phyloP scores from a whole-genome alignment of 2,797 vertebrate genomes.

The Clarias platycephalus region DNA sequence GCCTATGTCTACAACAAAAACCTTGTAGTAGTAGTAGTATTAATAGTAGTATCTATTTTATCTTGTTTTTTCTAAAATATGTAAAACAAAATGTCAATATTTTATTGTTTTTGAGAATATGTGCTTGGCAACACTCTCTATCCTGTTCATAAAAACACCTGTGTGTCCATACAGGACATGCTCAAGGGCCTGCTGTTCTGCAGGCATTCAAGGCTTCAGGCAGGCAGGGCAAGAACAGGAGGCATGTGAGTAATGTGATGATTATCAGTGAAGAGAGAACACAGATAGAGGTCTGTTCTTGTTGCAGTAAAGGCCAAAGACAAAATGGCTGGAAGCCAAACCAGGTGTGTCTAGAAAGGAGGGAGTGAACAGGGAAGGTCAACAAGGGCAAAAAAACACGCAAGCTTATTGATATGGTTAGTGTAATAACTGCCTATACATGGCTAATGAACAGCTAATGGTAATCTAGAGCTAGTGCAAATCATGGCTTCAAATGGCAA shows the following conservation, averaged over 20 bases:
- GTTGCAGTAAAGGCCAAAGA: conserved; percentile 60
- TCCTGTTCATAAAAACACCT: conserved; percentile 21
- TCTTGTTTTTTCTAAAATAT: neutral
- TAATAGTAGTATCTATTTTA: neutral
- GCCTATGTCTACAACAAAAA: neutral
- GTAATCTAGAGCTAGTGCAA: neutral
- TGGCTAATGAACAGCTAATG: neutral
- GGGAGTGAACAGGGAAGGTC: conserved; percentile 28
- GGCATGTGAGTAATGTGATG: conserved; percentile 77
- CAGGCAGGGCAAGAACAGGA: conserved; percentile 57
- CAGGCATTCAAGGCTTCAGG: conserved; percentile 26
- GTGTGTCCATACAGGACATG: neutral
- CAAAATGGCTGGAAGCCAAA: conserved; percentile 61
- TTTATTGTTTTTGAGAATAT: neutral
- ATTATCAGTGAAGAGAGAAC: conserved; percentile 71
- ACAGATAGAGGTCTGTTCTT: conserved; percentile 74
- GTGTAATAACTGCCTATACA: neutral
- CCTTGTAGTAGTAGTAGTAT: neutral
- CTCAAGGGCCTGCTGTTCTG: conserved; percentile 14
- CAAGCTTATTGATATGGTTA: neutral
- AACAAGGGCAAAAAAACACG: conserved; percentile 16
- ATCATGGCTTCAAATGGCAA: neutral
- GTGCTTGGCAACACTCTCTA: neutral
- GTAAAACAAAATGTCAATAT: neutral
- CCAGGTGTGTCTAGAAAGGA: conserved; percentile 71